Evolutionary conservation across 2,888 invertebrate genomes (phyloP).

Genomic region (Protula sp.): DNA sequence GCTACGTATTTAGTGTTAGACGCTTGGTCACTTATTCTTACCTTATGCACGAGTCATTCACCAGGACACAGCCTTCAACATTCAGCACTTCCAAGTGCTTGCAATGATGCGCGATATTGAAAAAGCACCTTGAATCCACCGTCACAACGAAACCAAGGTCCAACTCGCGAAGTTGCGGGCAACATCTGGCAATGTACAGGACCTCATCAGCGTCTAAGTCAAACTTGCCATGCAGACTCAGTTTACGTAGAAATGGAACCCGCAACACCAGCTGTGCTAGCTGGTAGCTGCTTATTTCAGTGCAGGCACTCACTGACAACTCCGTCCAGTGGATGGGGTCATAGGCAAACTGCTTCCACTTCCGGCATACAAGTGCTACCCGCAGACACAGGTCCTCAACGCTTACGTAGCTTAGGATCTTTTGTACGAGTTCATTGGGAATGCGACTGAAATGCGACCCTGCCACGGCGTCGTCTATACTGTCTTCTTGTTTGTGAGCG

Average conservation of each 20-base stretch:
- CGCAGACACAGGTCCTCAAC: not conserved
- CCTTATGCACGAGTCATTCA: too few species aligned
- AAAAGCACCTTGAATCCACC: not conserved
- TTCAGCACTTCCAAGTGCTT: not conserved
- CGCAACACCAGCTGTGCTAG: not conserved
- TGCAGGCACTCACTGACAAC: not conserved
- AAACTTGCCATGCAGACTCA: not conserved
- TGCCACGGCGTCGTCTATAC: too few species aligned
- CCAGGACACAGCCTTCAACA: not conserved
- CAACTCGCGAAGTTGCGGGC: not conserved
- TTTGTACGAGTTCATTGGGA: not conserved
- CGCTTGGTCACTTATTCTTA: too few species aligned
- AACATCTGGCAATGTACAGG: not conserved
- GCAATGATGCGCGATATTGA: not conserved
- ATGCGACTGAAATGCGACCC: too few species aligned
- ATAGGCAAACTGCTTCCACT: not conserved
- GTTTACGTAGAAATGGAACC: not conserved
- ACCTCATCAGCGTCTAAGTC: not conserved
- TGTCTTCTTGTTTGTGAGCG: too few species aligned
- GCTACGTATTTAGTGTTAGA: too few species aligned
- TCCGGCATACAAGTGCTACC: not conserved
- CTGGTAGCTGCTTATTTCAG: not conserved
- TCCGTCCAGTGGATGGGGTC: not conserved
- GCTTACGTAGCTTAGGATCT: not conserved
- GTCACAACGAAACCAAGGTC: not conserved